Base-by-base conservation (phyloP, 2,797 vertebrate genomes). In the Mormyrops boulengeri region DNA sequence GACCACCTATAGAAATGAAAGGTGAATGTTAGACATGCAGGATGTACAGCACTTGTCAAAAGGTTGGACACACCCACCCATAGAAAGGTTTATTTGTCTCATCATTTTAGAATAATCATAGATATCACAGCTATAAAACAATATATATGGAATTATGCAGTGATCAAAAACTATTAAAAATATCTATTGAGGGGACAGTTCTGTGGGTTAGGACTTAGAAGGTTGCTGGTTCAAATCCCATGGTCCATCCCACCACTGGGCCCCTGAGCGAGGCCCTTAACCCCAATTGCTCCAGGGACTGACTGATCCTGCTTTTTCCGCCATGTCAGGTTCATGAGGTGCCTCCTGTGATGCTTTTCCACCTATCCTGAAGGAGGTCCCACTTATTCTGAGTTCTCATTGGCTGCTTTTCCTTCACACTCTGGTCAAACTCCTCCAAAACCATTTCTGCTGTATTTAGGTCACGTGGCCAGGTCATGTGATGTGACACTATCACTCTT, bases 1-100 rank as follows among this genome's bases (percentile, higher is more conserved):
- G 93, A 90, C 93, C 94, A 38, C 94, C 95, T 96, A 82, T 4
- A 91, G 90, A 89, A 89, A 66, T 84, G 30, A 82, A 82, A 47
- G 38, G 77, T 82, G 41, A n/a, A 47, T 17, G 17, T 82, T 47
- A 47, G 41, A 47, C 41, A n/a, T 47, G 4, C 14, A 82, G 44
- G 77, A 47, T n/a, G 19, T n/a, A 82, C 77, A n/a, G 69, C 34
- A 41, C 34, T 38, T 77, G 34, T 41, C 69, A 17, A 38, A 77
- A 7, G 14, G 12, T 38, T 38, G 66, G 66, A 73, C 66, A 73
- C 66, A 73, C 14, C 69, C 41, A 77, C 69, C 66, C 69, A 41
- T 6, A 77, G 4, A 17, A 38, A 73, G 12, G 34, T 77, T 38
- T 77, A 6, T 77, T 17, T 41, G 69, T 77, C 69, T 77, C 34